Percentiles rank a stretch among this genome's conserved stretches.
Conservation (phyloP, 2,113 vertebrate genomes). For the Suricata suricatta region DNA sequence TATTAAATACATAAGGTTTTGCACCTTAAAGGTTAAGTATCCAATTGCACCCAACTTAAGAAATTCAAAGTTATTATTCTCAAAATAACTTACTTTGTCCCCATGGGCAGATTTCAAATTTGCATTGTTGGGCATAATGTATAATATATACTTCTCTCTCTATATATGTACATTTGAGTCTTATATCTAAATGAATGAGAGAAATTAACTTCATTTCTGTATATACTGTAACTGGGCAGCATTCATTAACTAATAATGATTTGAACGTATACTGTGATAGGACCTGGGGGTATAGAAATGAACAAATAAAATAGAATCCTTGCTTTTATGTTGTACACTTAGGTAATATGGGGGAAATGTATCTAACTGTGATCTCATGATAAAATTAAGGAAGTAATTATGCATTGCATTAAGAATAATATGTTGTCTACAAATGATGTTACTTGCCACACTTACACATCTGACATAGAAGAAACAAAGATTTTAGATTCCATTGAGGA, state of each 20-base stretch:
- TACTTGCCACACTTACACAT: neutral
- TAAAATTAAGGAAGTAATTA: constrained; percentile 22
- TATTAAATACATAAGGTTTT: constrained; percentile 46
- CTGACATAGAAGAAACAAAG: constrained; percentile 44
- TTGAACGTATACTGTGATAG: neutral
- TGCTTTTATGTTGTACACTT: neutral
- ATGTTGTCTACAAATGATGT: neutral
- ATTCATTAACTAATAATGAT: constrained; percentile 25
- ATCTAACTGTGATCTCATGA: neutral
- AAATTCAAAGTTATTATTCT: constrained; percentile 37
- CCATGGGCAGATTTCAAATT: constrained; percentile 26
- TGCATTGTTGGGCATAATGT: constrained; percentile 26
- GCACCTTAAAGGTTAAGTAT: constrained; percentile 34
- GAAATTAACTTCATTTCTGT: constrained; percentile 47
- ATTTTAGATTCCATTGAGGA: constrained; percentile 46
- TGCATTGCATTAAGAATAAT: neutral
- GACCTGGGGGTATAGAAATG: neutral
- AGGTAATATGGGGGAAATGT: neutral
- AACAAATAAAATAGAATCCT: neutral
- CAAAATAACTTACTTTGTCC: neutral
- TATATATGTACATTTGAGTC: neutral
- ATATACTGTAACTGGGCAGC: neutral
- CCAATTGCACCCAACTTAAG: neutral
- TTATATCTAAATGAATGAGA: constrained; percentile 31
- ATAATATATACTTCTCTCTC: constrained; percentile 12